Evolutionary conservation across 2,113 vertebrate species (phyloP).

Genomic region (Callipepla squamata): DNA sequence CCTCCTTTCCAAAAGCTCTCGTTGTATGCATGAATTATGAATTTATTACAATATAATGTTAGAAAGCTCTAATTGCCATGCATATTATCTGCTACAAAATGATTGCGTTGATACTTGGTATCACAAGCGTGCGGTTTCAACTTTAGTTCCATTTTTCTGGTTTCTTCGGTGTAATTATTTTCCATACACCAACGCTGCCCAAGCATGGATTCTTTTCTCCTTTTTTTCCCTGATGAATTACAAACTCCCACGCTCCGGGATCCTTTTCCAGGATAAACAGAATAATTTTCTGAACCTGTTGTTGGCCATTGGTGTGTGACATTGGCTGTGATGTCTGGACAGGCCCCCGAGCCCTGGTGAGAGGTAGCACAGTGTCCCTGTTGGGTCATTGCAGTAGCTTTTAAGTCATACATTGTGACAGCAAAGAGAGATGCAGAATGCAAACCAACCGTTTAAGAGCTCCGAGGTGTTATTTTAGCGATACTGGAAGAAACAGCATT

Average conservation of each 20-base stretch:
- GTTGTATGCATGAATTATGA: constrained; percentile 54
- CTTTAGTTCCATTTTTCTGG: not conserved
- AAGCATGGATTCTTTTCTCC: not conserved
- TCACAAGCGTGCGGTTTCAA: not conserved
- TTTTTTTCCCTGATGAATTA: not conserved
- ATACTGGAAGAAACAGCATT: not conserved
- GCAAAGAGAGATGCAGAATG: not conserved
- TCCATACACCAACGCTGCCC: not conserved
- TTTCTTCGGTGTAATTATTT: constrained; percentile 37
- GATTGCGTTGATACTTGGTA: constrained; percentile 26
- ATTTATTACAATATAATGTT: constrained; percentile 61
- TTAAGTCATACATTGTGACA: not conserved
- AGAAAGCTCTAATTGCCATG: constrained; percentile 54
- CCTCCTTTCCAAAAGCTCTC: constrained; percentile 51
- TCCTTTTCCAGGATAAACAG: not conserved
- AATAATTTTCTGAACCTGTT: not conserved
- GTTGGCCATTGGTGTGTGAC: not conserved
- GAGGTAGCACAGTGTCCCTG: not conserved
- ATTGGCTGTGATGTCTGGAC: not conserved
- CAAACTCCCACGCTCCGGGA: not conserved
- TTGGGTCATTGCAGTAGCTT: not conserved
- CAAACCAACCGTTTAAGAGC: not conserved
- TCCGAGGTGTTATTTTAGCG: not conserved
- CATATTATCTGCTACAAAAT: constrained; percentile 48
- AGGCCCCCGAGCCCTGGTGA: not conserved